Evolutionary conservation across 2,113 vertebrate genomes (phyloP), one percentile per base, ranked within the genome.

Genomic region (Lophius piscatorius): DNA sequence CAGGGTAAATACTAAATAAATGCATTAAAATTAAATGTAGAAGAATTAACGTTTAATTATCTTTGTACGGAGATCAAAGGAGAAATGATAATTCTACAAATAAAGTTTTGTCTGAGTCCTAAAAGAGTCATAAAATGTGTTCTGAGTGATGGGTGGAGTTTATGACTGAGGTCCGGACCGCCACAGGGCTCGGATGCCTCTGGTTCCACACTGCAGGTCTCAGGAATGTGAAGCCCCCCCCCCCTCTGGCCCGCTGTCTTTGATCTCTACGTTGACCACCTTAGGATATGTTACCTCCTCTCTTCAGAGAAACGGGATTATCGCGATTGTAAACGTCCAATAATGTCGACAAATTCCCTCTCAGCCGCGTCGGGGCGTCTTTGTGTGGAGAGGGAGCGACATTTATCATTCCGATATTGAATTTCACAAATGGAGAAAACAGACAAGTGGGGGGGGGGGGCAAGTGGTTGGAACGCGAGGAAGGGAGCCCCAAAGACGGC

Each of bases 391-490:
- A n/a, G 10, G 38, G 14, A 58, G 47, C 42, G 18, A 67, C 42
- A 24, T 80, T 67, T 63, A 62, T 78, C 23, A 28, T 75, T 76
- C 56, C 51, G 60, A 85, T 70, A 77, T 80, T 84, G 45, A 69
- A 79, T 81, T 83, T 79, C 76, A 70, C 69, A 84, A 82, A 71
- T 56, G 34, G 21, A 44, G 42, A 47, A 76, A 76, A 61, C 54
- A 56, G 55, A 74, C 36, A 44, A 39, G 49, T 20, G 10, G 17
- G 54, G 54, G 55, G 10, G 13, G 54, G 54, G 55, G 78, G 77
- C 84, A 83, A 87, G 85, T 84, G 87, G 79, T 82, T 87, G 80
- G 78, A 89, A 63, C 20, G 10, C 0, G 42, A 76, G 74, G 64
- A 82, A 59, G 52, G 64, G 70, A 69, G 64, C 51, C 42, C n/a